Evolutionary conservation across 2,888 invertebrate species (phyloP).

Genomic region (Camponotus fellah): DNA sequence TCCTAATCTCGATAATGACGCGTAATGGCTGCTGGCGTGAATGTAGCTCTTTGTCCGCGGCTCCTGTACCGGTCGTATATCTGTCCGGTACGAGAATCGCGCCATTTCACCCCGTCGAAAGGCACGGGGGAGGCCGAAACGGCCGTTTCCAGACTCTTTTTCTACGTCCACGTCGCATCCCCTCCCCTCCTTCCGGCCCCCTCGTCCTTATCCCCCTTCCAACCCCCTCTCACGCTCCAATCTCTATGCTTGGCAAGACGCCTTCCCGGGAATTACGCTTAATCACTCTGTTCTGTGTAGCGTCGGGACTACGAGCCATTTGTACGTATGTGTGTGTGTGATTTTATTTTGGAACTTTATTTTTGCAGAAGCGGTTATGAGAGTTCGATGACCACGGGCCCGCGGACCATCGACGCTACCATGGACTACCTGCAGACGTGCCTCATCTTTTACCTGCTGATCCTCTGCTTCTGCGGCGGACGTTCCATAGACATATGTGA

Average conservation of each 20-base stretch:
- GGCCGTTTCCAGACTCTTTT: slow-evolving; percentile 68
- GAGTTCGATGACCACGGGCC: slow-evolving; percentile 84
- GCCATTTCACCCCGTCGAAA: slow-evolving; percentile 81
- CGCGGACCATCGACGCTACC: slow-evolving; percentile 78
- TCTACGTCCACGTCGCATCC: slow-evolving; percentile 55
- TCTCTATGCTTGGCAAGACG: slow-evolving; percentile 40
- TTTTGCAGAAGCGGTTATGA: slow-evolving; percentile 83
- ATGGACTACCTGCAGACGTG: slow-evolving; percentile 83
- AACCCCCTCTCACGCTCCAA: slow-evolving; percentile 12
- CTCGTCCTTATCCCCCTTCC: slow-evolving; percentile 35
- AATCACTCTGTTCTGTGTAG: slow-evolving; percentile 58
- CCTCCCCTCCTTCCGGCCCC: neutral
- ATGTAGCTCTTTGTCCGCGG: slow-evolving; percentile 84
- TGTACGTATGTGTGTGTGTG: neutral
- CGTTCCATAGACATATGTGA: slow-evolving; percentile 85
- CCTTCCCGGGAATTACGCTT: slow-evolving; percentile 61
- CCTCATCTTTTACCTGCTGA: slow-evolving; percentile 81
- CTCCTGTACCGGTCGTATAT: slow-evolving; percentile 79
- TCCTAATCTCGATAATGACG: slow-evolving; percentile 86
- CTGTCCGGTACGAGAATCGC: slow-evolving; percentile 77
- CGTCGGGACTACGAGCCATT: slow-evolving; percentile 8
- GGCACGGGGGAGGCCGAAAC: slow-evolving; percentile 74
- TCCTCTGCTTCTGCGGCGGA: slow-evolving; percentile 80
- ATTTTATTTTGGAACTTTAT: slow-evolving; percentile 58
- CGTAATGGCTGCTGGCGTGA: slow-evolving; percentile 85